Percentiles rank a stretch among this genome's conserved stretches.
phyloP scores from a whole-genome alignment of 2,797 vertebrate genomes.

The Arnoldichthys spilopterus region DNA sequence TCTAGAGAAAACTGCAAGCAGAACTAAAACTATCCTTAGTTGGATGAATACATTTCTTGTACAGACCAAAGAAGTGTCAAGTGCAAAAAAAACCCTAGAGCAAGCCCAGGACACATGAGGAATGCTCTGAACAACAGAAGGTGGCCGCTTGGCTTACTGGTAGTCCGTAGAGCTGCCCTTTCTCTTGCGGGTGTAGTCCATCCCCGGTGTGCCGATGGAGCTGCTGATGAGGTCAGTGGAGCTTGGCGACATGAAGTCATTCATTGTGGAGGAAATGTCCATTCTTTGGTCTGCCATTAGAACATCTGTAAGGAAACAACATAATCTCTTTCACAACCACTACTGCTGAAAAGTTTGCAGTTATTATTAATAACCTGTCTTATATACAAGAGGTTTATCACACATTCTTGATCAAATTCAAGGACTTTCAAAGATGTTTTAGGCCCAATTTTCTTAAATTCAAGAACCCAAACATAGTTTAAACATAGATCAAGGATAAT shows the following conservation, averaged over 20 bases:
- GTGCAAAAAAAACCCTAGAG: too few species aligned
- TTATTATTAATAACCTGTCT: neutral
- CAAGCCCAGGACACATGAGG: neutral
- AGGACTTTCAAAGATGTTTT: too few species aligned
- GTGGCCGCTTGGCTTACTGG: slow-evolving; percentile 81
- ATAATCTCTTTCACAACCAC: neutral
- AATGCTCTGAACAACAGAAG: neutral
- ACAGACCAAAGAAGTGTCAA: neutral
- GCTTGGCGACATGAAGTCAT: slow-evolving; percentile 93
- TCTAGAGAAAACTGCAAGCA: neutral
- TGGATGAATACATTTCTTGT: neutral
- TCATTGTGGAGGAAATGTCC: slow-evolving; percentile 99
- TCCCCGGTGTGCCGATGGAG: slow-evolving; percentile 80
- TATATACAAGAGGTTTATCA: too few species aligned
- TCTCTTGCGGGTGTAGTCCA: slow-evolving; percentile 85
- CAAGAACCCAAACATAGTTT: too few species aligned
- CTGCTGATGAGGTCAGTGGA: slow-evolving; percentile 92
- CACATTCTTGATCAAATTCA: too few species aligned
- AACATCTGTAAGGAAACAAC: slow-evolving; percentile 60
- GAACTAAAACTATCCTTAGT: neutral
- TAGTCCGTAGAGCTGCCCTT: slow-evolving; percentile 93
- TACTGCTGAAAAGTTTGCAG: neutral
- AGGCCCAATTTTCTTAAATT: too few species aligned
- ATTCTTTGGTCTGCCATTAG: slow-evolving; percentile 99
- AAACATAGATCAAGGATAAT: too few species aligned